Evolutionary conservation across 2,113 vertebrate species (phyloP).

Genomic region (Serinus canaria): DNA sequence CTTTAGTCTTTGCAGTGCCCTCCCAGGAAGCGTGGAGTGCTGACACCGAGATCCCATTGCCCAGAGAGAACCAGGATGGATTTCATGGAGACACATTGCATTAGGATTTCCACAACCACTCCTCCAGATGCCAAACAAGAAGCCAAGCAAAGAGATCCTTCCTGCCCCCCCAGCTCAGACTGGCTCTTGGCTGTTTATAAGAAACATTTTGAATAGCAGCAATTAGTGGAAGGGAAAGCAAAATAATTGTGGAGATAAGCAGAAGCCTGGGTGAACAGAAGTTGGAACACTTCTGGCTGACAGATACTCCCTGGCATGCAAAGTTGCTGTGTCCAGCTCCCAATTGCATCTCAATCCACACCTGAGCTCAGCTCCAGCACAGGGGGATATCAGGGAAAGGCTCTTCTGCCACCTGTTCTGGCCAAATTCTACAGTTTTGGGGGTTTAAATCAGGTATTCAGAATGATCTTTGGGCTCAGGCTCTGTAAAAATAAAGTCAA

Average conservation of each 20-base stretch:
- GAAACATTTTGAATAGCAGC: background rate
- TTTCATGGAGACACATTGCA: background rate
- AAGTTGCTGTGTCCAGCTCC: background rate
- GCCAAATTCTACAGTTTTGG: background rate
- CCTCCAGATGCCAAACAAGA: background rate
- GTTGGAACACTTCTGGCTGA: background rate
- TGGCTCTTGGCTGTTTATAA: background rate
- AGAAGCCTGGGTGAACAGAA: background rate
- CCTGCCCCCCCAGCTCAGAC: background rate
- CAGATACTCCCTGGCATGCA: background rate
- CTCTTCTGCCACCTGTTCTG: background rate
- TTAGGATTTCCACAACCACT: background rate
- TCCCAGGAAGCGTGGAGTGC: fast-evolving
- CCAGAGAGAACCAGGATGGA: background rate
- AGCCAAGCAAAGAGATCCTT: background rate
- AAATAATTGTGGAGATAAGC: background rate
- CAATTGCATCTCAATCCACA: background rate
- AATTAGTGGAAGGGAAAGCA: background rate
- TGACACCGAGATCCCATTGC: background rate
- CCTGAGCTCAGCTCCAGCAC: background rate
- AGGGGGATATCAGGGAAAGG: background rate
- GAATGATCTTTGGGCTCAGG: background rate
- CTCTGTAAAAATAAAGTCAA: background rate
- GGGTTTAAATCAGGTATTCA: background rate
- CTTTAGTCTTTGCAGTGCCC: background rate